These are phyloP conservation scores for Hyperoplus lanceolatus DNA, from an alignment of 2,797 vertebrate species.

Conservation along the genomic window DNA sequence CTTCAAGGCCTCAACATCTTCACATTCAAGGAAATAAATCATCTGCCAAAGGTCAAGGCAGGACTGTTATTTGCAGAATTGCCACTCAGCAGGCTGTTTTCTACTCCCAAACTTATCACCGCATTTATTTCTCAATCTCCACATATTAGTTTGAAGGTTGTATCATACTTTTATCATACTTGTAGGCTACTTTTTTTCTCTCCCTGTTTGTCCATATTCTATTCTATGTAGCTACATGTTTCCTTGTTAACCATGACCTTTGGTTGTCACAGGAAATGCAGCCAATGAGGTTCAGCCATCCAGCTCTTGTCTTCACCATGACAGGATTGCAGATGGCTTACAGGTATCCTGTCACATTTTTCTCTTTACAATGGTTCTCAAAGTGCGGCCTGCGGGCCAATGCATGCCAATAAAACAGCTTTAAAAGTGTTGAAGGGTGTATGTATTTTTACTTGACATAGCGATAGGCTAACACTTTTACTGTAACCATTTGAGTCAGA, in stretches of 20 bases:
- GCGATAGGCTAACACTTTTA: no score
- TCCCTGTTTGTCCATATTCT: background rate
- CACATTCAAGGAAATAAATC: conserved; percentile 9
- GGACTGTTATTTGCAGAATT: background rate
- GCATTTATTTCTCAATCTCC: no score
- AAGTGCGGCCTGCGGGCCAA: no score
- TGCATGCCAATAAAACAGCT: no score
- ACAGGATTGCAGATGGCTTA: no score
- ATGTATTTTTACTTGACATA: no score
- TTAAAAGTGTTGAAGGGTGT: no score
- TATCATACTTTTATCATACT: background rate
- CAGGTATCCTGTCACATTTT: no score
- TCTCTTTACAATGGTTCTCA: no score
- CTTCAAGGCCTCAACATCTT: conserved; percentile 37
- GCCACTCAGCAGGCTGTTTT: background rate
- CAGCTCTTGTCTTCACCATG: background rate
- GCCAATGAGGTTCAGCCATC: background rate
- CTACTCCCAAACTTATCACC: background rate
- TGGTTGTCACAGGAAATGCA: background rate
- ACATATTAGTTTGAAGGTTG: background rate
- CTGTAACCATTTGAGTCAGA: no score
- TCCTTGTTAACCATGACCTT: background rate
- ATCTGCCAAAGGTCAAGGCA: conserved; percentile 1
- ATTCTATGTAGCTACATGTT: background rate
- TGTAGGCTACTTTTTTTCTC: no score